These are phyloP conservation scores for Cercopithecus hamlyni DNA, from an alignment of 2,797 vertebrate species.

Conservation along the genomic window DNA sequence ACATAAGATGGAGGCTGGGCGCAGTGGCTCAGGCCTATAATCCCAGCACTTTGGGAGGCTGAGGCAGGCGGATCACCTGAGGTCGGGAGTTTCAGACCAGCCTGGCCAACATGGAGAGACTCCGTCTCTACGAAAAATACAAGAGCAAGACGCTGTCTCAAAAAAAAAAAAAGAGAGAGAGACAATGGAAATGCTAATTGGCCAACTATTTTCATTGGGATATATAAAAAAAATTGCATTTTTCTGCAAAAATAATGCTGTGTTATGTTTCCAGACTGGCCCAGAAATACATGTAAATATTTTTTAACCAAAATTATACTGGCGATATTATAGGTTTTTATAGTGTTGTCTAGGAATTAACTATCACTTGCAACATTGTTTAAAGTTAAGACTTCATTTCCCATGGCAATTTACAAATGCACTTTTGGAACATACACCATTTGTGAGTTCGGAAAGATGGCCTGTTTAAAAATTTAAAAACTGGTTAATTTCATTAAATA, in stretches of 20 bases:
- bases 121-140: too few relatives aligned
- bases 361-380: neutral
- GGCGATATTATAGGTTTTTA: neutral
- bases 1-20: neutral
- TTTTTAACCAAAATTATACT: constrained; percentile 20
- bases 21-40: too few relatives aligned
- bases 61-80: too few relatives aligned
- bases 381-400: neutral
- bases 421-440: neutral
- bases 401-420: neutral
- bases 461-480: neutral
- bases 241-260: constrained; percentile 3
- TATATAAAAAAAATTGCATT: neutral
- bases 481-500: constrained; percentile 14
- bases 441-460: neutral
- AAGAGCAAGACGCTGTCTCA: too few relatives aligned
- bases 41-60: too few relatives aligned
- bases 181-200: neutral
- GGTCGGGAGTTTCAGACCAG: too few relatives aligned
- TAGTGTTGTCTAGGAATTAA: neutral
- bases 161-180: neutral
- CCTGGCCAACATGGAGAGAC: too few relatives aligned
- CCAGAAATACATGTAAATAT: neutral
- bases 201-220: neutral
- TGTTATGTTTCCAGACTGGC: neutral